Conservation (phyloP, 2,113 vertebrate genomes). For the Gila orcuttii region DNA sequence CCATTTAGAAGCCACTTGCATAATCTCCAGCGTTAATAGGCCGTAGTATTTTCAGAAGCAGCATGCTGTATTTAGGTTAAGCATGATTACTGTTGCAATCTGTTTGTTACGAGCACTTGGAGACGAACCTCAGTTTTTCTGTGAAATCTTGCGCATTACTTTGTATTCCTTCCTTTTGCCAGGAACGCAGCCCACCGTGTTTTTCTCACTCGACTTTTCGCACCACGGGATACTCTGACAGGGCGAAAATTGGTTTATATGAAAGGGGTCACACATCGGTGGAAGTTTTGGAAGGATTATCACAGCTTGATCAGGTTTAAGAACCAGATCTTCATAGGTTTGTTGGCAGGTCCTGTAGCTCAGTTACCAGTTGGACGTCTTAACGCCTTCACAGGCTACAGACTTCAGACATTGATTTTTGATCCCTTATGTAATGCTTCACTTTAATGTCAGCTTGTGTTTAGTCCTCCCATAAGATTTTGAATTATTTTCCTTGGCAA, state of each 20-base stretch:
- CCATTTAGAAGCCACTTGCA: conserved; percentile 19
- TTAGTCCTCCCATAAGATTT: not conserved
- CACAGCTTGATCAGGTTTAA: conserved; percentile 33
- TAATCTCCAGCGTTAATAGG: conserved; percentile 46
- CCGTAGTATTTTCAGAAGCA: conserved; percentile 26
- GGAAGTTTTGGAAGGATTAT: conserved; percentile 34
- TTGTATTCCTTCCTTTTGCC: not conserved
- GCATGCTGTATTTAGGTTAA: conserved; percentile 47
- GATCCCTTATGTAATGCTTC: not conserved
- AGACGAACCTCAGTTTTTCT: not conserved
- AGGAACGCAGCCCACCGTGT: not conserved
- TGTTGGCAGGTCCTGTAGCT: conserved; percentile 1
- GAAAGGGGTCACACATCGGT: conserved; percentile 17
- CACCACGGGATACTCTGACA: conserved; percentile 15
- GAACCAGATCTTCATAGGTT: conserved; percentile 31
- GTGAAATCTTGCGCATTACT: not conserved
- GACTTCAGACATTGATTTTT: not conserved
- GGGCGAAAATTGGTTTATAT: conserved; percentile 47
- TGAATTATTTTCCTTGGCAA: conserved; percentile 6
- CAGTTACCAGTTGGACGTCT: not conserved
- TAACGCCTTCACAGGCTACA: not conserved
- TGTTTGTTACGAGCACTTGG: conserved; percentile 16
- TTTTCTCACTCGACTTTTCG: not conserved
- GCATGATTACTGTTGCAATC: conserved; percentile 48
- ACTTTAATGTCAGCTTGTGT: not conserved